phyloP scores from a whole-genome alignment of 2,113 vertebrate species.

The Ceuthmochares aereus region DNA sequence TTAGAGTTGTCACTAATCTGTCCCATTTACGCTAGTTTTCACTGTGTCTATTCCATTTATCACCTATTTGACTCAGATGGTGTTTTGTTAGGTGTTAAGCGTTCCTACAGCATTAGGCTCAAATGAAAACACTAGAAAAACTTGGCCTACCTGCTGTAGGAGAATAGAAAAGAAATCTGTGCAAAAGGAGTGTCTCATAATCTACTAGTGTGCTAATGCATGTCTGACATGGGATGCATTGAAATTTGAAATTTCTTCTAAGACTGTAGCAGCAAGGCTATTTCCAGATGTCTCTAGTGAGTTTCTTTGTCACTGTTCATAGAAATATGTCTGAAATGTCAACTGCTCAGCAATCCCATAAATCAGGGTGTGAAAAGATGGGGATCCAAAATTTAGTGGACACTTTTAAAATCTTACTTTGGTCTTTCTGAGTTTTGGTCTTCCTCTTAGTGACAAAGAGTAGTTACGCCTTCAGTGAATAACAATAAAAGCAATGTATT shows the following conservation, averaged over 20 bases:
- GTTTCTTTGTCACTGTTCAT: background rate
- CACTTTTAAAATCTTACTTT: background rate
- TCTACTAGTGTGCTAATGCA: background rate
- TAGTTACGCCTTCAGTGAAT: background rate
- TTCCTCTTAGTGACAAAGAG: background rate
- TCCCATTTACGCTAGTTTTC: background rate
- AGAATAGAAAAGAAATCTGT: background rate
- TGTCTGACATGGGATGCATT: fast-evolving
- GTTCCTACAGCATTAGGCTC: background rate
- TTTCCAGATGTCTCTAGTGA: background rate
- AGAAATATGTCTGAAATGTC: background rate
- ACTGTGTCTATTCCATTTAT: background rate
- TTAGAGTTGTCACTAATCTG: background rate
- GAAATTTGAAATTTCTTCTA: background rate
- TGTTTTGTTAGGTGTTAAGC: background rate
- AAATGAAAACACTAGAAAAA: background rate
- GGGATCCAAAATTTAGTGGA: background rate
- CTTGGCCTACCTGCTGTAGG: background rate
- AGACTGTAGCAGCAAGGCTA: background rate
- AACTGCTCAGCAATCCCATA: background rate
- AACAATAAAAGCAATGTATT: background rate
- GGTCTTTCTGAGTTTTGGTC: background rate
- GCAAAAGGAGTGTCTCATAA: background rate
- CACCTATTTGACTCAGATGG: background rate
- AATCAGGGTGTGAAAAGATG: background rate